Evolutionary conservation across 2,888 invertebrate genomes (phyloP).

Genomic region (Xanthorhoe spadicearia): DNA sequence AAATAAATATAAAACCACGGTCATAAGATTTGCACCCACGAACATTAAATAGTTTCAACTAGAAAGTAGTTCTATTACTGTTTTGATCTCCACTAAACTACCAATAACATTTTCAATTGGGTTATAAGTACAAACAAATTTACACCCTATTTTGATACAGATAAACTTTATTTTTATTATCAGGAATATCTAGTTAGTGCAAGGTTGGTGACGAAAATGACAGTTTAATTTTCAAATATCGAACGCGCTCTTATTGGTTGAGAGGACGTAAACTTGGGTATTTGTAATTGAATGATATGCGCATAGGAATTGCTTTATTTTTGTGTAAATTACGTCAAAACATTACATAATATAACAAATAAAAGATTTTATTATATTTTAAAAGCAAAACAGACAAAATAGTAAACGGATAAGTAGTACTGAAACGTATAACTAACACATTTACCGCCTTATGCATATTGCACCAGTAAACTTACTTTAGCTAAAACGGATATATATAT

Average conservation of each 20-base stretch:
- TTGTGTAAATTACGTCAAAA: not conserved
- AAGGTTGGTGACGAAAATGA: constrained; percentile 40
- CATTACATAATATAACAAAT: not conserved
- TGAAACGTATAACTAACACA: too few species aligned
- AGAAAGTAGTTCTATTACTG: constrained; percentile 42
- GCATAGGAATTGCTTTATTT: constrained; percentile 23
- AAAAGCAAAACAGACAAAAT: too few species aligned
- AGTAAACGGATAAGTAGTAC: too few species aligned
- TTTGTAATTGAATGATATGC: constrained; percentile 37
- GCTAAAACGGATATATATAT: too few species aligned
- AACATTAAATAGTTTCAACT: constrained; percentile 28
- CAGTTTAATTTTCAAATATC: constrained; percentile 43
- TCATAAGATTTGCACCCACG: constrained; percentile 29
- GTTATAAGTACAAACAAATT: constrained; percentile 15
- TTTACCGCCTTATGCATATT: too few species aligned
- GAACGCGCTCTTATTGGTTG: constrained; percentile 37
- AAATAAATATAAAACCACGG: constrained; percentile 7
- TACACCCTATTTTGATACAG: constrained; percentile 4
- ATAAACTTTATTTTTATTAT: constrained; percentile 19
- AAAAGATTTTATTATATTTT: not conserved
- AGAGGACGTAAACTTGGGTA: constrained; percentile 34
- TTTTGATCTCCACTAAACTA: constrained; percentile 37
- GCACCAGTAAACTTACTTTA: too few species aligned
- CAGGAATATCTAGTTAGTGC: constrained; percentile 16
- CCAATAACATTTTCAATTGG: constrained; percentile 25